Percentiles rank a stretch among this genome's conserved stretches.
Evolutionary conservation across 2,888 invertebrate species (phyloP).

Genomic region (Gnatocerus cornutus): DNA sequence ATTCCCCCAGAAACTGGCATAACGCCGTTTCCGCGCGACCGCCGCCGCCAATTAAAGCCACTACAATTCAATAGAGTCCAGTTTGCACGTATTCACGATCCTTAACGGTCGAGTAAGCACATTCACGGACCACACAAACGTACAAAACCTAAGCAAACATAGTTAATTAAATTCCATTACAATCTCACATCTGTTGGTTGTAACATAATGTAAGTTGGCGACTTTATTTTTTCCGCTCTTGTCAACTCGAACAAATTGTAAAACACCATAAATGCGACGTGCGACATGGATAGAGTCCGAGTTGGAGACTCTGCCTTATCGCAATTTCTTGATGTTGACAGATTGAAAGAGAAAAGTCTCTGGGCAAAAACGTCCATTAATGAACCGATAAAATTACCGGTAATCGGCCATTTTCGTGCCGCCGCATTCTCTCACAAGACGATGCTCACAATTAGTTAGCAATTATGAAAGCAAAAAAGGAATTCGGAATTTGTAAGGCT

Average conservation of each 20-base stretch:
- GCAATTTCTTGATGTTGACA: slow-evolving; percentile 14
- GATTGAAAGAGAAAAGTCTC: slow-evolving; percentile 14
- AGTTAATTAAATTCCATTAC: slow-evolving; percentile 61
- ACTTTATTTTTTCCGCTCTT: slow-evolving; percentile 25
- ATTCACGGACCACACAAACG: slow-evolving; percentile 60
- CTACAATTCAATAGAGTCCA: slow-evolving; percentile 57
- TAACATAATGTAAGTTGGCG: slow-evolving; percentile 50
- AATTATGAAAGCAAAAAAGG: slow-evolving; percentile 6
- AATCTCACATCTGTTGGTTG: slow-evolving; percentile 57
- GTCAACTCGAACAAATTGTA: slow-evolving; percentile 51
- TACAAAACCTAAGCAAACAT: slow-evolving; percentile 61
- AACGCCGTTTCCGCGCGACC: slow-evolving; percentile 14
- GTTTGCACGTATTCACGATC: slow-evolving; percentile 60
- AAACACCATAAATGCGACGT: slow-evolving; percentile 51
- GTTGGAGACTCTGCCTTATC: slow-evolving; percentile 7
- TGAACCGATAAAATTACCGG: slow-evolving; percentile 27
- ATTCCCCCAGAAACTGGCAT: not conserved
- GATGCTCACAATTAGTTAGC: slow-evolving; percentile 18
- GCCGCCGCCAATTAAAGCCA: slow-evolving; percentile 56
- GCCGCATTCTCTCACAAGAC: slow-evolving; percentile 16
- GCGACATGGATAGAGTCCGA: slow-evolving; percentile 24
- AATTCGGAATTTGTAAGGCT: not conserved
- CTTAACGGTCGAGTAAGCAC: slow-evolving; percentile 61
- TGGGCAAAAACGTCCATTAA: slow-evolving; percentile 25
- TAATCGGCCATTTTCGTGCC: slow-evolving; percentile 15